Base-by-base conservation (phyloP, 2,797 vertebrate species). In the Hypotaenidia philippensis region DNA sequence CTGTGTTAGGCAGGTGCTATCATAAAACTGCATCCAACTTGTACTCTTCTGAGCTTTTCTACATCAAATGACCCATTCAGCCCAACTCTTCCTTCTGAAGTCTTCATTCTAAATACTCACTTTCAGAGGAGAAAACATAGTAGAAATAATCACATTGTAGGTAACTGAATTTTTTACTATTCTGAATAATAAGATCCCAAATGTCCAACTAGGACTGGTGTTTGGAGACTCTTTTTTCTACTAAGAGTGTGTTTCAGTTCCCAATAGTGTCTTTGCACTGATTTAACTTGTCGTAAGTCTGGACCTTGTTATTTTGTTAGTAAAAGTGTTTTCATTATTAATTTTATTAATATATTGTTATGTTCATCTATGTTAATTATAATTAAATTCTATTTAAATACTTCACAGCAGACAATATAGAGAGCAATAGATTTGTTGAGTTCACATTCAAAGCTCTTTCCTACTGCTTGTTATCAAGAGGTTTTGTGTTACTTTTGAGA, bases 1-100 rank as follows among this genome's bases (percentile, higher is more conserved):
- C 0, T 0, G 4, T 6, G 14, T 8, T 11, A 49, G 27, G 16
- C 0, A 1, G 5, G 12, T 56, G 64, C 17, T 32, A 21, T 4
- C 36, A 19, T 34, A 40, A 65, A 77, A 27, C 38, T 52, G 44
- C 22, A 23, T 6, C 21, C 12, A 22, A 57, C 2, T 31, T 61
- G 40, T 9, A 0, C 19, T 40, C 41, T 36, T 8, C 34, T 22
- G 25, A 78, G 44, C 13, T 74, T 70, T 40, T 22, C 29, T 36
- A 1, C 13, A 14, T 12, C 38, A 27, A 53, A n/a, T 11, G 5
- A 29, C 3, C 23, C 6, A 20, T 29, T 11, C 29, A 29, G 34
- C 5, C 59, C 60, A 31, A 29, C 32, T 21, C 4, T 44, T 45
- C 53, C 17, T 63, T 75, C 31, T 66, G 63, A 75, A 18, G 21